Percentiles rank a stretch among this genome's conserved stretches.
phyloP scores from a whole-genome alignment of 2,113 vertebrate genomes.

The Hypocryptadius cinnamomeus region DNA sequence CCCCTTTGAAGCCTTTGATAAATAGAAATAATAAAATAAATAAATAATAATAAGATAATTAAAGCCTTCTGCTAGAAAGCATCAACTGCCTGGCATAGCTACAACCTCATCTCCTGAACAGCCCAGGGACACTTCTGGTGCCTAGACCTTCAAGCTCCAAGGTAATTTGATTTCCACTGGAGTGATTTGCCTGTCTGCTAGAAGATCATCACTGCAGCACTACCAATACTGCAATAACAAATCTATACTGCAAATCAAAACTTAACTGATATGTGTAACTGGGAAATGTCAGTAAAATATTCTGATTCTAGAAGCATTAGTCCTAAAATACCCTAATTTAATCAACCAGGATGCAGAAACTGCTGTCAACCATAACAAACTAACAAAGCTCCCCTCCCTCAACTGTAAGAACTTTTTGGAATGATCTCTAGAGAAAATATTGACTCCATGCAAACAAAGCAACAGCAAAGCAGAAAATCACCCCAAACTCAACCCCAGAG shows the following conservation, averaged over 20 bases:
- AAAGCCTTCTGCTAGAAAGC: background rate
- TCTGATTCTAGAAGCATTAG: background rate
- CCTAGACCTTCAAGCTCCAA: background rate
- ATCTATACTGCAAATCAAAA: background rate
- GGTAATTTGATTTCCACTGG: background rate
- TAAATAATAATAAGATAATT: background rate
- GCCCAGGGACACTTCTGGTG: background rate
- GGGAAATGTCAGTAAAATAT: background rate
- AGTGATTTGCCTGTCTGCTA: background rate
- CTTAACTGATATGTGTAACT: background rate
- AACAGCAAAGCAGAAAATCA: background rate
- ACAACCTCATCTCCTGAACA: background rate
- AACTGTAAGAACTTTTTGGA: background rate
- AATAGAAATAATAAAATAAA: background rate
- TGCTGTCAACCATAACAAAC: background rate
- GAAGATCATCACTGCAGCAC: background rate
- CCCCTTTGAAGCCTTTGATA: background rate
- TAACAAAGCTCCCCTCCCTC: background rate
- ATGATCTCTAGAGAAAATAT: background rate
- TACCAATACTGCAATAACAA: background rate
- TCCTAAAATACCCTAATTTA: background rate
- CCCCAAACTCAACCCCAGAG: background rate
- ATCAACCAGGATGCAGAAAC: background rate
- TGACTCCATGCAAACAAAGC: background rate
- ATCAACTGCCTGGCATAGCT: background rate